Evolutionary conservation across 2,113 vertebrate species (phyloP), one percentile per base, ranked within the genome.

Genomic region (Cyrtonyx montezumae): DNA sequence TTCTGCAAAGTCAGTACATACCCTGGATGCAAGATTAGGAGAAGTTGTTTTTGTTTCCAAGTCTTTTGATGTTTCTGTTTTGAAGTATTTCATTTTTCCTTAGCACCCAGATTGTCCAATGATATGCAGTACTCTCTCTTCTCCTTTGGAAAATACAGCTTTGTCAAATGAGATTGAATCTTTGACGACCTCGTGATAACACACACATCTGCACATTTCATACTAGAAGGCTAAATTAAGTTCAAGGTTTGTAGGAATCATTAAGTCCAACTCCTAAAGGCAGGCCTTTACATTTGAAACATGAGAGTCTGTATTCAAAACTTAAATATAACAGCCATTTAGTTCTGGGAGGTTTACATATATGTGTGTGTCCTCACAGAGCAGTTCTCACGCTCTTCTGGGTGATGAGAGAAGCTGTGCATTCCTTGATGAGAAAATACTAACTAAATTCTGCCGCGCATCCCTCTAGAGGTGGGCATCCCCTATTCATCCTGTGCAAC

Each of bases 1-100:
- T 95, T 94, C 87, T 73, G 73, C 34, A 42, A 88, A 87, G 51
- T 94, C 88, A 88, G 36, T 94, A 20, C 77, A 82, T 95, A 91
- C 68, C 40, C 68, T 70, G 58, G 40, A 89, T 0, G 45, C 68
- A 93, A 89, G 48, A 81, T 85, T 62, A 75, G 26, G 56, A 83
- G 13, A 88, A 91, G 55, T 1, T 87, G 55, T 0, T 87, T 91
- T 86, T 84, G 43, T 91, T 96, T 93, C 75, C 58, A 88, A 92
- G n/a, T 46, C 63, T 78, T 95, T 84, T 88, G 71, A 70, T 87
- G 21, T 86, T 90, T 87, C 88, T 88, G 26, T 70, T 90, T 95
- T 84, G 43, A 91, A 87, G 20, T 43, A 87, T 77, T 93, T 79
- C 0, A 59, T 93, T 96, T 94, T 92, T 46, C 73, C n/a, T 66